Percentiles rank a stretch among this genome's conserved stretches.
Evolutionary conservation across 2,113 vertebrate genomes (phyloP).

Genomic region (Vidua chalybeata): DNA sequence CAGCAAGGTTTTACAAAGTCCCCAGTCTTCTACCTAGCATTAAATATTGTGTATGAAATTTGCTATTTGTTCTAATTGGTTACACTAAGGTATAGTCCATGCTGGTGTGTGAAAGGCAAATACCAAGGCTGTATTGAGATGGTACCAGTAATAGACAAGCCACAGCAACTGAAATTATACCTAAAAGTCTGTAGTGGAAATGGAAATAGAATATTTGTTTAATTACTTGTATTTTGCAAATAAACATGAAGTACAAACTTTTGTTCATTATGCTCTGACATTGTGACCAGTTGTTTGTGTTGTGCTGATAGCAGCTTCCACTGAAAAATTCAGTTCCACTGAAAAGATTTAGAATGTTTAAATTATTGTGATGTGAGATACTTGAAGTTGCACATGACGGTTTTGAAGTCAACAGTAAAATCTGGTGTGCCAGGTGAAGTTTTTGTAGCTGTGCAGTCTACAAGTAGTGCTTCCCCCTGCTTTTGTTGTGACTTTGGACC

Average conservation of each 20-base stretch:
- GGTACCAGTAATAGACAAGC: not conserved
- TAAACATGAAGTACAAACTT: constrained; percentile 32
- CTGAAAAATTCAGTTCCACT: not conserved
- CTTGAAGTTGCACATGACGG: not conserved
- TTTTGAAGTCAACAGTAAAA: not conserved
- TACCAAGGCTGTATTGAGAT: not conserved
- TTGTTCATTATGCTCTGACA: not conserved
- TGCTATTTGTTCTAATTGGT: not conserved
- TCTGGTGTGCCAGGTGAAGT: not conserved
- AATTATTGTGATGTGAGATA: not conserved
- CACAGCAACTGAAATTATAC: constrained; percentile 5
- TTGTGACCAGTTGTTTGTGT: not conserved
- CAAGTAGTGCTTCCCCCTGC: accelerated
- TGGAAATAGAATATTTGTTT: not conserved
- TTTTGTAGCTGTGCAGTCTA: not conserved
- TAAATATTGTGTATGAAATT: not conserved
- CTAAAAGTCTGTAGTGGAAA: not conserved
- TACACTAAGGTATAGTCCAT: not conserved
- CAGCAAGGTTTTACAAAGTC: not conserved
- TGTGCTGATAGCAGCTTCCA: not conserved
- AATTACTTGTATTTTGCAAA: constrained; percentile 48
- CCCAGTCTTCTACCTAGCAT: not conserved
- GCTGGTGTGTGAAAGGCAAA: not conserved
- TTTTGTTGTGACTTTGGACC: not conserved
- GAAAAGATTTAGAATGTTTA: not conserved